phyloP scores from a whole-genome alignment of 2,888 invertebrate genomes.

The Venustoraphidia nigricollis region DNA sequence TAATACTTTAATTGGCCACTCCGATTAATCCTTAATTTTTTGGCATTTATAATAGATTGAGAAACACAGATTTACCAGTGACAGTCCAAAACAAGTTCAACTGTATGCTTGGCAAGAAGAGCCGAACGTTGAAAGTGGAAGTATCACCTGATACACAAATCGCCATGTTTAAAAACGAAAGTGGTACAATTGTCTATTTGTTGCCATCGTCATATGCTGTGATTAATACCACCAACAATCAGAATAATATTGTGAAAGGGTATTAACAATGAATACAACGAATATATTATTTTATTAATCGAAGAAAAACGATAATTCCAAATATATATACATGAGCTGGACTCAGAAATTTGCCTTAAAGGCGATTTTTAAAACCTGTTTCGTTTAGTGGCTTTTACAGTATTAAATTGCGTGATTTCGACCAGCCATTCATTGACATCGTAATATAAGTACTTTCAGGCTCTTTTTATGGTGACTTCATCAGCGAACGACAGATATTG shows the following conservation, averaged over 20 bases:
- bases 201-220: conserved; percentile 33
- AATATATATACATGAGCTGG: too few species aligned
- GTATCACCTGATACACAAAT: conserved; percentile 33
- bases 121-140: conserved; percentile 40
- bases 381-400: too few species aligned
- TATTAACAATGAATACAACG: too few species aligned
- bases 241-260: conserved; percentile 10
- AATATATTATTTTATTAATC: too few species aligned
- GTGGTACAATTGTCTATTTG: conserved; percentile 30
- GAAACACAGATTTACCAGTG: conserved; percentile 53
- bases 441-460: too few species aligned
- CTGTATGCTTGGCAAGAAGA: conserved; percentile 75
- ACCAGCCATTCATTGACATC: too few species aligned
- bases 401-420: too few species aligned
- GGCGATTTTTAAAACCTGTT: too few species aligned
- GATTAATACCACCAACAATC: conserved; percentile 28
- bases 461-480: too few species aligned
- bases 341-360: too few species aligned
- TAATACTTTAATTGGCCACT: conserved; percentile 1
- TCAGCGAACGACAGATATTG: too few species aligned
- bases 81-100: conserved; percentile 58
- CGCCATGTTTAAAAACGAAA: conserved; percentile 34
- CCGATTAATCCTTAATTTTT: conserved; percentile 3
- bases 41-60: conserved; percentile 36
- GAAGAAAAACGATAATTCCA: too few species aligned